Evolutionary conservation across 2,888 invertebrate species (phyloP), one percentile per base, ranked within the genome.

Genomic region (Lithosia quadra): DNA sequence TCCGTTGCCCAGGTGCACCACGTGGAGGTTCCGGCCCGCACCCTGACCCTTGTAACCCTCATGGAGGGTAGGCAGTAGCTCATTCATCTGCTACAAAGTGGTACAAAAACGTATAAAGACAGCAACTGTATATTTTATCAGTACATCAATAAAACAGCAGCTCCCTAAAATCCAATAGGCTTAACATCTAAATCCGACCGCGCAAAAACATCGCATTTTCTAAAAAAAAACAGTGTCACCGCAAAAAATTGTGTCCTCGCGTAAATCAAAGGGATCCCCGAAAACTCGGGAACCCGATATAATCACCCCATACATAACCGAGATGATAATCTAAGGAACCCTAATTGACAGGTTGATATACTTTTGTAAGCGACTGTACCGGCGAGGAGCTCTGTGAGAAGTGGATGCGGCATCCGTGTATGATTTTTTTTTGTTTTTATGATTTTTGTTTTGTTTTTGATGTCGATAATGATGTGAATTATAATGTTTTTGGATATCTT

Each of bases 271-370:
- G 63, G 71, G 81, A 80, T 79, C 76, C 72, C 79, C 80, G 77
- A 84, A 86, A 56, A 84, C 77, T 69, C 71, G 58, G 56, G 57
- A 75, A 76, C 75, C 68, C 72, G 84, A 85, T 83, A 83, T 83
- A 87, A 88, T 86, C 85, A 76, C 75, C 69, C 77, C 84, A 85
- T 87, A 86, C 83, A 85, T 86, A 86, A 84, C 84, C 63, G 69
- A 81, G 90, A 90, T 88, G 86, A 81, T 90, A 86, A 91, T 89
- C 90, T 87, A 73, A 76, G 84, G 79, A 75, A 79, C 75, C 80
- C 87, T 91, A 91, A 91, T 91, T 91, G 91, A 91, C 91, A 91
- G 90, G 72, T 85, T 83, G 89, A 90, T 88, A 86, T 87, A 88
- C 85, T 85, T 88, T 82, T 84, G 86, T 80, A 63, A 62, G 67